These are phyloP conservation scores for Synergus itoensis DNA, from an alignment of 2,888 invertebrate species.

Conservation along the genomic window DNA sequence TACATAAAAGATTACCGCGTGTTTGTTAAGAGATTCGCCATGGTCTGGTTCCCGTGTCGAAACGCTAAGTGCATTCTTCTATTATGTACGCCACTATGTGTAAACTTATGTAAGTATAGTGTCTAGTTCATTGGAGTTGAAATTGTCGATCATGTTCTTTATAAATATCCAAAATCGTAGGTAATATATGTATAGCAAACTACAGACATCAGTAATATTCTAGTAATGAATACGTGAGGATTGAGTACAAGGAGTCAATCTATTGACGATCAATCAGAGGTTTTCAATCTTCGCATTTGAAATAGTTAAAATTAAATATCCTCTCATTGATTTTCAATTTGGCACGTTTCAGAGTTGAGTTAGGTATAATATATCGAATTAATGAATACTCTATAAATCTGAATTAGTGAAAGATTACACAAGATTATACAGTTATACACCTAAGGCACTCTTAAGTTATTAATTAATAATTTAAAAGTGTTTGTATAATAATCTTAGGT, in stretches of 20 bases:
- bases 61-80: conserved; percentile 69
- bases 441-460: too few species aligned
- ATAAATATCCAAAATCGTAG: not conserved
- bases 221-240: not conserved
- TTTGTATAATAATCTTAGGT: too few species aligned
- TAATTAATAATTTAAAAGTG: too few species aligned
- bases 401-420: too few species aligned
- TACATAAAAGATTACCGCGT: conserved; percentile 60
- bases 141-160: not conserved
- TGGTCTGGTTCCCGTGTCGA: conserved; percentile 68
- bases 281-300: not conserved
- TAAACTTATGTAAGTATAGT: conserved; percentile 56
- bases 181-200: not conserved
- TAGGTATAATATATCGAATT: too few species aligned
- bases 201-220: not conserved
- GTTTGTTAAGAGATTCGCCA: conserved; percentile 73
- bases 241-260: not conserved
- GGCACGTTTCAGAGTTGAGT: not conserved
- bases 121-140: conserved; percentile 4
- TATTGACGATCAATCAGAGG: not conserved
- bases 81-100: conserved; percentile 67
- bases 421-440: too few species aligned
- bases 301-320: not conserved
- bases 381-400: too few species aligned
- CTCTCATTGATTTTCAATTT: not conserved